Conservation (phyloP, 2,888 invertebrate species). For the Fragum whitleyi region DNA sequence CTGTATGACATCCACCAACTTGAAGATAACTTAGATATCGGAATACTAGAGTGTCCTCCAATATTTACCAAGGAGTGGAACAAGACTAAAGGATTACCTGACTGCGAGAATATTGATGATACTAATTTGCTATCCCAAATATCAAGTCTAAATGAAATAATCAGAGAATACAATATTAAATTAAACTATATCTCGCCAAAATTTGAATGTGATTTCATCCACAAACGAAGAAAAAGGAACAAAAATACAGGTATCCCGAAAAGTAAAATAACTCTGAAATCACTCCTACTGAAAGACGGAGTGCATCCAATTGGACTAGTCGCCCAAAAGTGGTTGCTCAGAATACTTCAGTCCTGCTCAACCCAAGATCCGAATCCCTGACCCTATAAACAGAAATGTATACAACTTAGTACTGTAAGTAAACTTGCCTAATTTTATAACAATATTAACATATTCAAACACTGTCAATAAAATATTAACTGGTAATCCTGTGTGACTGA, state of each 20-base stretch:
- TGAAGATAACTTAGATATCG: background rate
- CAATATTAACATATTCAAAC: no score
- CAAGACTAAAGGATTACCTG: background rate
- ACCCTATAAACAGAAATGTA: no score
- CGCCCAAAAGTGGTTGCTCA: background rate
- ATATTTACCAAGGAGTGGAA: background rate
- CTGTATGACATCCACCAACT: background rate
- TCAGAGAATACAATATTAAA: background rate
- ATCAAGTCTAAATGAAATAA: background rate
- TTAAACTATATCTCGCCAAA: background rate
- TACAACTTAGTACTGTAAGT: no score
- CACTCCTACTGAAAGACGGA: background rate
- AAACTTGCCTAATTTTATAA: no score
- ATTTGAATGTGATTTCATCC: constrained; percentile 1
- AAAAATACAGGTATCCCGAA: background rate
- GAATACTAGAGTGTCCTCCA: background rate
- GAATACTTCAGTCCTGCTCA: background rate
- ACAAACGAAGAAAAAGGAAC: background rate
- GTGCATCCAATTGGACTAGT: background rate
- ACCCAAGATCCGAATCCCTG: no score
- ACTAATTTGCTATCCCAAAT: background rate
- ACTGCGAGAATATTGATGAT: background rate
- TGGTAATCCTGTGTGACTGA: no score
- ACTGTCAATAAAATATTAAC: no score
- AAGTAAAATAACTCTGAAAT: background rate